A percentile compares a stretch with the other conserved stretches of the same genome.
Evolutionary conservation across 2,797 vertebrate genomes (phyloP).

Genomic region (Vespertilio murinus): DNA sequence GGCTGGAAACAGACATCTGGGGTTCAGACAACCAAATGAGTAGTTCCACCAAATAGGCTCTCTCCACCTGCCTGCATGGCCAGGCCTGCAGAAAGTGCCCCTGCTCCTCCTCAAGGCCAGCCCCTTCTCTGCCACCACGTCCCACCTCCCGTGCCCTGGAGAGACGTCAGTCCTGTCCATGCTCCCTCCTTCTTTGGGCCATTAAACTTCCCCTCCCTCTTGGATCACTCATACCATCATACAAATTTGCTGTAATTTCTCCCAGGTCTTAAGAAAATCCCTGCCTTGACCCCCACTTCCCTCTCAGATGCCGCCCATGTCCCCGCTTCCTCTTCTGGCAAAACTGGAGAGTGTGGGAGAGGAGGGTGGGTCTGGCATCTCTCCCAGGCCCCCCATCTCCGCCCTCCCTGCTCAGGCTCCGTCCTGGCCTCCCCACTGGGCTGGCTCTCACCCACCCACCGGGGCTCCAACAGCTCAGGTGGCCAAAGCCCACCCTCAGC

Average conservation of each 20-base stretch:
- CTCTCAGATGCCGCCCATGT: not conserved
- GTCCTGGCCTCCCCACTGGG: not conserved
- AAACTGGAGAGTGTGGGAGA: not conserved
- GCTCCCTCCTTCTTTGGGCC: not conserved
- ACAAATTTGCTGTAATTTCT: not conserved
- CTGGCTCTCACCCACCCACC: not conserved
- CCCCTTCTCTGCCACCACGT: not conserved
- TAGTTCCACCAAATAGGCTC: not conserved
- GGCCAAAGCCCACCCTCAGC: not conserved
- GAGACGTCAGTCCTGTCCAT: rapidly evolving
- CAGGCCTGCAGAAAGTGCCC: not conserved
- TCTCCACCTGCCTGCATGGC: not conserved
- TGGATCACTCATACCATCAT: not conserved
- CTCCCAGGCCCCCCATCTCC: not conserved
- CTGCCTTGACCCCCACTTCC: not conserved
- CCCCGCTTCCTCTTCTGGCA: not conserved
- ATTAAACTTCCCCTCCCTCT: not conserved
- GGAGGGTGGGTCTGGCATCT: not conserved
- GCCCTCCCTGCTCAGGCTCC: not conserved
- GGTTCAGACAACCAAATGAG: not conserved
- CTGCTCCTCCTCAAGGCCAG: not conserved
- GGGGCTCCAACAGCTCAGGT: not conserved
- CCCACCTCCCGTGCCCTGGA: not conserved
- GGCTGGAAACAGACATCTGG: not conserved
- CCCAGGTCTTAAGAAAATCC: not conserved